Conservation (phyloP, 1,140 invertebrate genomes). For the Carcinoscorpius rotundicauda region DNA sequence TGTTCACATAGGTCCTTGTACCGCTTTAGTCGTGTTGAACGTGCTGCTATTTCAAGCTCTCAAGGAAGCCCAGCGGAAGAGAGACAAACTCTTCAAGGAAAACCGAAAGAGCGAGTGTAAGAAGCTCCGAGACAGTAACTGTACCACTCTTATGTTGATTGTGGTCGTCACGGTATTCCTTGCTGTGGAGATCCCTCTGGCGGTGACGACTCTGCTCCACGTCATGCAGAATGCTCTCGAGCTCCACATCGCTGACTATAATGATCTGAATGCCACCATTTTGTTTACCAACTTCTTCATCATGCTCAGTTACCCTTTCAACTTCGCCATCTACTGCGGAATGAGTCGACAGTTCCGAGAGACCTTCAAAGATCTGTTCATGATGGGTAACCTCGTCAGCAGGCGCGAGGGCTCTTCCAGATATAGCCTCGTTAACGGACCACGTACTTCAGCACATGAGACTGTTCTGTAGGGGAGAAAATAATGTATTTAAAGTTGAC, state of each 20-base stretch:
- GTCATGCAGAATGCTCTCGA: slow-evolving; percentile 55
- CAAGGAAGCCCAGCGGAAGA: slow-evolving; percentile 60
- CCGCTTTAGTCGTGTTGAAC: slow-evolving; percentile 76
- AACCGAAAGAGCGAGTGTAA: slow-evolving; percentile 72
- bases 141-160: slow-evolving; percentile 89
- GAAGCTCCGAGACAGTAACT: slow-evolving; percentile 71
- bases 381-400: slow-evolving; percentile 4
- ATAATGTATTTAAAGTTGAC: no score
- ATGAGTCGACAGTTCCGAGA: slow-evolving; percentile 88
- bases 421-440: slow-evolving; percentile 64
- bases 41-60: slow-evolving; percentile 72
- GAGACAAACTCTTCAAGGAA: slow-evolving; percentile 67
- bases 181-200: slow-evolving; percentile 78
- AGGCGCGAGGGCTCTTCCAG: slow-evolving; percentile 49
- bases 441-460: slow-evolving; percentile 64
- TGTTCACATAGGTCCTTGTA: slow-evolving; percentile 82
- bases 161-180: slow-evolving; percentile 85
- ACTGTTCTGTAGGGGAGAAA: slow-evolving; percentile 49
- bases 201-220: slow-evolving; percentile 69
- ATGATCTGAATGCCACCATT: slow-evolving; percentile 66
- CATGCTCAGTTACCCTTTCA: slow-evolving; percentile 81
- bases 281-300: slow-evolving; percentile 84
- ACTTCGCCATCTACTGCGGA: slow-evolving; percentile 91
- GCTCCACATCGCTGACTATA: slow-evolving; percentile 50
- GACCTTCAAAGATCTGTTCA: slow-evolving; percentile 83